Evolutionary conservation across 2,888 invertebrate genomes (phyloP).

Genomic region (Ornithoptera priamus): DNA sequence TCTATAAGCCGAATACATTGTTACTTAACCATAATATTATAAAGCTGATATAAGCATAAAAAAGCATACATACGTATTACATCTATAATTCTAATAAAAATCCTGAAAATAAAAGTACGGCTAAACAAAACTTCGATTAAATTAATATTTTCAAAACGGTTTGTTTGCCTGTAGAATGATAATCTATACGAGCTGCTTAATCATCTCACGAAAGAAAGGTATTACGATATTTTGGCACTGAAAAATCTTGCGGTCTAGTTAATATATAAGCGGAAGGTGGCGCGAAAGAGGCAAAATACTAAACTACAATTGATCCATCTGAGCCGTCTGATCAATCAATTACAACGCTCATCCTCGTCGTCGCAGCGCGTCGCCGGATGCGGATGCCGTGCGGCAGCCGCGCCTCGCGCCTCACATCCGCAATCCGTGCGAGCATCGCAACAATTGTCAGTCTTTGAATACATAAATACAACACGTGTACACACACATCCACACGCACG

Average conservation of each 20-base stretch:
- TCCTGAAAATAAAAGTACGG: not conserved
- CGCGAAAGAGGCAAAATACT: slow-evolving; percentile 10
- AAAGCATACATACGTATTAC: not conserved
- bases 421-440: slow-evolving; percentile 6
- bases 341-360: not conserved
- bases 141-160: too few species aligned
- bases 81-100: not conserved
- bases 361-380: too few species aligned
- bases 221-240: slow-evolving; percentile 25
- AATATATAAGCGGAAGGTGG: slow-evolving; percentile 3
- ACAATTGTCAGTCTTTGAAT: slow-evolving; percentile 22
- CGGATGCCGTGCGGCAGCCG: not conserved
- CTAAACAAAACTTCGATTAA: not conserved
- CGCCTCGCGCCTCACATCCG: not conserved
- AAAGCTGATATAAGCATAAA: slow-evolving; percentile 13
- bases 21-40: not conserved
- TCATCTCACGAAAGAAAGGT: too few species aligned
- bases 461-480: not conserved
- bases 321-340: slow-evolving; percentile 3
- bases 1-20: not conserved
- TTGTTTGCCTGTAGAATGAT: not conserved
- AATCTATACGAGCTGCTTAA: too few species aligned
- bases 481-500: slow-evolving; percentile 5
- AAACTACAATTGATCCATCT: slow-evolving; percentile 13
- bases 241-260: slow-evolving; percentile 14